phyloP scores from a whole-genome alignment of 2,113 vertebrate genomes.

The Perca fluviatilis region DNA sequence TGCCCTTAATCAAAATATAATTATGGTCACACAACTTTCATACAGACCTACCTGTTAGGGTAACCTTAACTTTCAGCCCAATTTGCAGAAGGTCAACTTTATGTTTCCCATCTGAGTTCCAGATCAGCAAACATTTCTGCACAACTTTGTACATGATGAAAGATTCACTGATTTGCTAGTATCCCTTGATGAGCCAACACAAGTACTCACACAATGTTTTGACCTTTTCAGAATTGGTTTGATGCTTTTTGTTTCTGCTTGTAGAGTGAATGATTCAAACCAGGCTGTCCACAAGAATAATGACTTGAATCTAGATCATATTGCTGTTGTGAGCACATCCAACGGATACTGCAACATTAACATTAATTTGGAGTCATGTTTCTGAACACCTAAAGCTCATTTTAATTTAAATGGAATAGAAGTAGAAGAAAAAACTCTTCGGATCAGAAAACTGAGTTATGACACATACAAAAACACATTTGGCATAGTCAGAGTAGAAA shows the following conservation, averaged over 20 bases:
- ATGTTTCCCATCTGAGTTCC: not conserved
- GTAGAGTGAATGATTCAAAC: not conserved
- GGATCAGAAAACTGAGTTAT: not conserved
- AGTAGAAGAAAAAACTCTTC: not conserved
- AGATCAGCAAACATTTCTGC: not conserved
- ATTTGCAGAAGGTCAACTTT: too few relatives aligned
- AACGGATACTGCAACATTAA: not conserved
- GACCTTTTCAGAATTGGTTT: not conserved
- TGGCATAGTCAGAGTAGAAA: not conserved
- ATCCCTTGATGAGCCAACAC: not conserved
- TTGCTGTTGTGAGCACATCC: not conserved
- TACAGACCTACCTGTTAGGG: not conserved
- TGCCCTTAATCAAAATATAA: not conserved
- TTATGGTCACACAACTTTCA: not conserved
- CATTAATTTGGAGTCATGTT: not conserved
- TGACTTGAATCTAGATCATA: not conserved
- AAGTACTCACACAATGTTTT: not conserved
- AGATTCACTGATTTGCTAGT: not conserved
- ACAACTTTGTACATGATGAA: not conserved
- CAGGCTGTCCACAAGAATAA: not conserved
- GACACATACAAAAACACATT: not conserved
- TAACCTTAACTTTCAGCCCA: not conserved
- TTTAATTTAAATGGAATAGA: not conserved
- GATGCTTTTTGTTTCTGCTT: not conserved
- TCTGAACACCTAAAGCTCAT: not conserved